Conservation (phyloP, 1,140 invertebrate genomes). For the Mesaphorura yosii region DNA sequence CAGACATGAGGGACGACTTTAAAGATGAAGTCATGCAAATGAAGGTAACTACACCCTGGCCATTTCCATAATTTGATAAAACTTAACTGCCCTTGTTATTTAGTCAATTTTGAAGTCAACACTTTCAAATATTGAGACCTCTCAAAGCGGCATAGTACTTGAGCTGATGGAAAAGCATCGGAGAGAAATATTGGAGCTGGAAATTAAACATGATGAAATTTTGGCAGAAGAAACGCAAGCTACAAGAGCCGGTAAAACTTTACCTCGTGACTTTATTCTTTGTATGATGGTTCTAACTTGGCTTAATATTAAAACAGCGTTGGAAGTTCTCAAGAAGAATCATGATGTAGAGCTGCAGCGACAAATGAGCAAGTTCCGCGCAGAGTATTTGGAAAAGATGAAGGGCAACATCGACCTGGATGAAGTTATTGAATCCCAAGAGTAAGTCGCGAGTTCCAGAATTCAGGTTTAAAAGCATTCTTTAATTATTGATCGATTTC, state of each 20-base stretch:
- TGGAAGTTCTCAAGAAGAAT: slow-evolving; percentile 85
- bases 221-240: slow-evolving; percentile 75
- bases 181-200: slow-evolving; percentile 52
- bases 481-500: slow-evolving; percentile 31
- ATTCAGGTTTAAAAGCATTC: neutral
- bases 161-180: slow-evolving; percentile 72
- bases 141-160: no score
- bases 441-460: slow-evolving; percentile 38
- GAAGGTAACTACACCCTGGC: no score
- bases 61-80: no score
- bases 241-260: slow-evolving; percentile 38
- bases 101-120: no score
- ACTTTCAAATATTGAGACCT: no score
- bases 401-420: slow-evolving; percentile 47
- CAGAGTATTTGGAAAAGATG: slow-evolving; percentile 59
- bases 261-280: neutral
- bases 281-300: slow-evolving; percentile 12
- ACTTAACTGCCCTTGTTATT: no score
- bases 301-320: slow-evolving; percentile 43
- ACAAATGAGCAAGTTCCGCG: slow-evolving; percentile 74
- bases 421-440: slow-evolving; percentile 45
- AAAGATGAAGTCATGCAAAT: no score
- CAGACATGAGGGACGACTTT: no score
- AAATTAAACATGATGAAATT: slow-evolving; percentile 71
- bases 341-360: slow-evolving; percentile 81